Base-by-base conservation (phyloP, 2,888 invertebrate genomes). In the Beris morrisii region DNA sequence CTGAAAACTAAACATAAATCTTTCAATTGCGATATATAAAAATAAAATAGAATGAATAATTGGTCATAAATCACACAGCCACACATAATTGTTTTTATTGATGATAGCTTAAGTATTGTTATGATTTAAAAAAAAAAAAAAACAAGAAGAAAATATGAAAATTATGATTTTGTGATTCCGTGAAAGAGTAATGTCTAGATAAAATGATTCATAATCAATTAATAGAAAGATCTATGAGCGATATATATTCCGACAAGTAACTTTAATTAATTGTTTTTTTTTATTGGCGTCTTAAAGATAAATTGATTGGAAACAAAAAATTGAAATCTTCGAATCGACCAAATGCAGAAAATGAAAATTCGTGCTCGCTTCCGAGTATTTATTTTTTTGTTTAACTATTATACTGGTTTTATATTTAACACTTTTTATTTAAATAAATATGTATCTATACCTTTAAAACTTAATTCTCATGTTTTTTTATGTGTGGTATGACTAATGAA, bases 101-200 rank as follows among this genome's bases (percentile, higher is more conserved):
- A 61, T 32, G 28, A 61, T 61, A 61, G 61, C 50, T 61, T 61
- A 61, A 61, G 50, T 61, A 50, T 61, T 61, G 52, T 31, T 61
- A 59, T 59, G 48, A 59, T 59, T 44, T 59, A 31, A 61, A 43
- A 13, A 38, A 61, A 59, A 38, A 61, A 38, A 6, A 32, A 52
- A 50, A 50, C 22, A 15, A 11, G 38, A 38, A 46, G 44, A 28
- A 59, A 32, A 13, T 22, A 38, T 28, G 44, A 28, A 61, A 61
- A 61, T 22, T 32, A 61, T 52, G 13, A 61, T 61, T 61, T 61
- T 61, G 61, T 61, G 61, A 61, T 61, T 61, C 52, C 32, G 50
- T 61, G 61, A 50, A 50, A 61, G 50, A 50, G 9, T 59, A 59
- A 61, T n/a, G 43, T 61, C 50, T 61, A 61, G 61, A 22, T 50